Evolutionary conservation across 2,797 vertebrate species (phyloP).

Genomic region (Pipistrellus pipistrellus): DNA sequence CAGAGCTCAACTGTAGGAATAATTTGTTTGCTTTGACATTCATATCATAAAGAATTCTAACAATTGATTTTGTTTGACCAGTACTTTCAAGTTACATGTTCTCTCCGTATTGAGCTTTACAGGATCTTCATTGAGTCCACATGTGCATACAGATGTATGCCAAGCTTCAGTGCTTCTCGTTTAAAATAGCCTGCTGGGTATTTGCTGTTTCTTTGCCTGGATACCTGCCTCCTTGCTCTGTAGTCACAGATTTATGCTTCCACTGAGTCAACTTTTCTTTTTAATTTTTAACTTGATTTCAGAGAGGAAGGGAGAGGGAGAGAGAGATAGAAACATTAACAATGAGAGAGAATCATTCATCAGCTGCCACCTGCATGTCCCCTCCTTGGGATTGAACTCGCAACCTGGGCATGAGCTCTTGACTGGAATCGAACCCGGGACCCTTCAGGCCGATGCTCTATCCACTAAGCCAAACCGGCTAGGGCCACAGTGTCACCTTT

Average conservation of each 20-base stretch:
- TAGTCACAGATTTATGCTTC: not conserved
- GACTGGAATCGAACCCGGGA: no score
- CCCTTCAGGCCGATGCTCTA: not conserved
- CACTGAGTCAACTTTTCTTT: not conserved
- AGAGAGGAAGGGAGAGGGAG: no score
- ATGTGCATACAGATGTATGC: not conserved
- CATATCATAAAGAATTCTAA: not conserved
- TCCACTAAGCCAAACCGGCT: no score
- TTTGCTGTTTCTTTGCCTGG: not conserved
- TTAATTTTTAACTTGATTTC: no score
- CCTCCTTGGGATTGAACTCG: no score
- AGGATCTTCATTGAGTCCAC: not conserved
- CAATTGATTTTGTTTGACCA: conserved; percentile 4
- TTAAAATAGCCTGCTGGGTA: not conserved
- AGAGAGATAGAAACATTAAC: no score
- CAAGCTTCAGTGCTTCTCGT: not conserved
- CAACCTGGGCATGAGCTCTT: no score
- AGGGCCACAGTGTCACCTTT: not conserved
- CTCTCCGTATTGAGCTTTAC: not conserved
- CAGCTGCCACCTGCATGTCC: no score
- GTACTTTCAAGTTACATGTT: not conserved
- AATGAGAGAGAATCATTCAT: no score
- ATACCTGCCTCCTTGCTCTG: not conserved
- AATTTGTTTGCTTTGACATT: not conserved
- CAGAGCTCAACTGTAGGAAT: not conserved